phyloP scores from a whole-genome alignment of 2,797 vertebrate species.

The Trichosurus vulpecula region DNA sequence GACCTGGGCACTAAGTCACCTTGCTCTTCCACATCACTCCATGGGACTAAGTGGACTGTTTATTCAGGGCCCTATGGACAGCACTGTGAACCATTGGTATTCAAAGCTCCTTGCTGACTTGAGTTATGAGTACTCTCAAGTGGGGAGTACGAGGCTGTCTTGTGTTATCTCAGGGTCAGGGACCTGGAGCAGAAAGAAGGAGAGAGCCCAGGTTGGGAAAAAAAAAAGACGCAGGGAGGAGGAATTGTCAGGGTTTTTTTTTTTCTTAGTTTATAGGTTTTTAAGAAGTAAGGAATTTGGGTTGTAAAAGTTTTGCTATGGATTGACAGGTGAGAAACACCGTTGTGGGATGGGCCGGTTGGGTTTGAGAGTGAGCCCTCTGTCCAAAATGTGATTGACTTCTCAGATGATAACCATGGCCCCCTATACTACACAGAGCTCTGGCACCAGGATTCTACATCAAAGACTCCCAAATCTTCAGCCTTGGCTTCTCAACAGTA shows the following conservation, averaged over 20 bases:
- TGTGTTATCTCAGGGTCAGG: not conserved
- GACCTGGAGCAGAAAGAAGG: not conserved
- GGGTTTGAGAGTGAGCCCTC: not conserved
- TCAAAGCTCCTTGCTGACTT: not conserved
- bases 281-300: not conserved
- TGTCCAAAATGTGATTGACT: not conserved
- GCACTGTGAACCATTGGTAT: not conserved
- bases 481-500: not conserved
- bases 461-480: not conserved
- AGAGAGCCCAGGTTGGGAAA: not conserved
- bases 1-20: not conserved
- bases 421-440: not conserved
- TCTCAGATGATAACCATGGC: not conserved
- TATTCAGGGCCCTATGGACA: not conserved
- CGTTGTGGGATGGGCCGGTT: not conserved
- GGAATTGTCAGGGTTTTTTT: not conserved
- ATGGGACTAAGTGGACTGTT: not conserved
- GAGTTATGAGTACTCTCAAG: not conserved
- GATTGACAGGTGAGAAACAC: not conserved
- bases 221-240: not conserved
- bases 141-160: not conserved
- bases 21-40: not conserved
- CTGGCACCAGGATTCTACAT: not conserved
- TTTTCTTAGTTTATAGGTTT: not conserved
- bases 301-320: not conserved